Evolutionary conservation across 2,888 invertebrate species (phyloP), one percentile per base, ranked within the genome.

Genomic region (Tetragnatha montana): DNA sequence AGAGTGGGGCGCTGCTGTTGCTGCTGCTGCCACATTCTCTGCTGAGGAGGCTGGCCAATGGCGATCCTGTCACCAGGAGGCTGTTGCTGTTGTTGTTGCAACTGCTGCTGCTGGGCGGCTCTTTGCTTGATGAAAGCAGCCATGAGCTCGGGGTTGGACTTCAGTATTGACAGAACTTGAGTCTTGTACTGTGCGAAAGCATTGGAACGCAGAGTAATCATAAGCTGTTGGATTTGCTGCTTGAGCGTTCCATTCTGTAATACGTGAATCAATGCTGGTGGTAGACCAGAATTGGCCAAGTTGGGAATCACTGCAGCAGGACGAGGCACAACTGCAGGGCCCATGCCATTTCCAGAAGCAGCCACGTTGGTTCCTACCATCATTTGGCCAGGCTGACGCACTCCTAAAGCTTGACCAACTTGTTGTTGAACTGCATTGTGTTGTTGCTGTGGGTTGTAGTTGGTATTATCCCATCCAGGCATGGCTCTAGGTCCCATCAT

Each of bases 131-230:
- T 97, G 93, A 98, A 98, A 83, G 98, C 97, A 87, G 98, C 97
- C 97, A 98, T 98, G 78, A 99, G 95, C 92, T 97, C 97, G 69
- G 98, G 98, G 94, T 98, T 98, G 92, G 97, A 96, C 94, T 98
- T 98, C 91, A 98, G 95, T 93, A 98, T 97, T 93, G 96, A 96
- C 91, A 98, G 95, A 96, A 94, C 93, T 94, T 97, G 96, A 93
- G 96, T 96, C 93, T 98, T 98, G 93, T 98, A 98, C 93, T 98
- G 97, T 92, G 96, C 96, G 79, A 97, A 96, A 92, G 96, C 96
- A 83, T 98, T 98, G 92, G 97, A 97, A 92, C 97, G 96, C 81
- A 99, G 95, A 90, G 98, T 98, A 92, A 96, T 96, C 95, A 98
- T 96, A 22, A 99, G 95, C 93, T 97, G 93, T 83, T 93, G 93